Evolutionary conservation across 2,113 vertebrate species (phyloP), one percentile per base, ranked within the genome.

Genomic region (Phrynosoma platyrhinos): DNA sequence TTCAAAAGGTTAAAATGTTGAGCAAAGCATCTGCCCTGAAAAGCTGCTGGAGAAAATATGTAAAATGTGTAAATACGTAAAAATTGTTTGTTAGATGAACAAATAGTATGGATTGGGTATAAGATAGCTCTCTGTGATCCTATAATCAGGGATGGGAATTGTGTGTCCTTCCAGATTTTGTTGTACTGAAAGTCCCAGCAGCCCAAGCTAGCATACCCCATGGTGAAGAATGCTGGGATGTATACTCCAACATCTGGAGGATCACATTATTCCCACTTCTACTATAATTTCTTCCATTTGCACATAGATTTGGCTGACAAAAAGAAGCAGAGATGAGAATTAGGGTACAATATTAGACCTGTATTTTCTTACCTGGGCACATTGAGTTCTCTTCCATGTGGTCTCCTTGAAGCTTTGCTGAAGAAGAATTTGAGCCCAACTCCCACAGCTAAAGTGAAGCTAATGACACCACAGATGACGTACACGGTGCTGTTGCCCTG

Each of bases 351-450:
- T 62, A 62, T 62, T 62, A 16, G 14, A 58, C 55, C 21, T 0
- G 3, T 3, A 10, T 71, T 95, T 90, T 71, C 25, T 96, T 91
- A 98, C 98, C 98, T 98, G 94, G 98, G 98, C 96, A 98, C 98
- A 78, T 98, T 98, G 93, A 98, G 97, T 89, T 98, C 98, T 87
- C 98, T 96, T 69, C 98, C 97, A 79, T 97, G 95, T 68, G 98
- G 98, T 80, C 98, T 97, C 4, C 98, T 97, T 27, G 98, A 98
- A 47, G 98, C 97, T 95, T 98, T 98, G 96, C 98, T 98, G 96
- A 98, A 98, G 40, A 97, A 97, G 94, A 98, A 97, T 93, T 98
- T 98, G 92, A 98, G 97, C 71, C 97, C 98, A 40, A 98, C 97
- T 1, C 97, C 98, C 53, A 98, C 98, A 0, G 97, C 98, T 85